Conservation (phyloP, 2,888 invertebrate genomes). For the Temnothorax ravouxi region DNA sequence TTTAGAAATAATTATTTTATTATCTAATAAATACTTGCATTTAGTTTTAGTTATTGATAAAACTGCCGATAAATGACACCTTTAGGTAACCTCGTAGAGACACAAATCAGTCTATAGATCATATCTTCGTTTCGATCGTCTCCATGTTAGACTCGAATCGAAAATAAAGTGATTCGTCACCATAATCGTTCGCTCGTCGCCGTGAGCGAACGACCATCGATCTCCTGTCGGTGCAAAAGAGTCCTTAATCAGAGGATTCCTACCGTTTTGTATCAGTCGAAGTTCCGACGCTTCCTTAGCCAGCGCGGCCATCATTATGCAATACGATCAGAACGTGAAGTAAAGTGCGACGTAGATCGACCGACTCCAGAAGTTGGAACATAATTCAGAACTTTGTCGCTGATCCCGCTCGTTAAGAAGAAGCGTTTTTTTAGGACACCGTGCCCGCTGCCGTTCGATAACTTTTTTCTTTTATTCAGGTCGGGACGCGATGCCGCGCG, state of each 20-base stretch:
- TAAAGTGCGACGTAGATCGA: slow-evolving; percentile 59
- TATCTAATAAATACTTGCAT: not conserved
- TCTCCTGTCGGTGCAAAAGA: slow-evolving; percentile 62
- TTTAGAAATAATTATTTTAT: not conserved
- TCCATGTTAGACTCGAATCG: not conserved
- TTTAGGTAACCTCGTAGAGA: not conserved
- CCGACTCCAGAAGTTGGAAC: slow-evolving; percentile 59
- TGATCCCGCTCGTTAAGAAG: slow-evolving; percentile 64
- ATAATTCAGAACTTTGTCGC: slow-evolving; percentile 74
- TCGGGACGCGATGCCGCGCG: not conserved
- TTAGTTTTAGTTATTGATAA: not conserved
- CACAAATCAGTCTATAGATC: not conserved
- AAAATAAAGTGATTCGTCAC: slow-evolving; percentile 35
- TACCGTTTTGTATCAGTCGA: slow-evolving; percentile 71
- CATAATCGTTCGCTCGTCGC: slow-evolving; percentile 49
- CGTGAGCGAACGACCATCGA: slow-evolving; percentile 50
- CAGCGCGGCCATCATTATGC: slow-evolving; percentile 67
- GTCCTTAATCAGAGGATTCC: slow-evolving; percentile 73
- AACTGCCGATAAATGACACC: not conserved
- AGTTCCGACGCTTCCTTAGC: slow-evolving; percentile 64
- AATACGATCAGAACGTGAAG: slow-evolving; percentile 54
- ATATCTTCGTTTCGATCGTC: not conserved
- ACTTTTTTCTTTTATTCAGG: slow-evolving; percentile 19
- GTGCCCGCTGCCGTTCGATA: not conserved
- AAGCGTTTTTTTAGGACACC: slow-evolving; percentile 44